These are phyloP conservation scores for Eretmochelys imbricata DNA, from an alignment of 2,113 vertebrate species.

Conservation along the genomic window DNA sequence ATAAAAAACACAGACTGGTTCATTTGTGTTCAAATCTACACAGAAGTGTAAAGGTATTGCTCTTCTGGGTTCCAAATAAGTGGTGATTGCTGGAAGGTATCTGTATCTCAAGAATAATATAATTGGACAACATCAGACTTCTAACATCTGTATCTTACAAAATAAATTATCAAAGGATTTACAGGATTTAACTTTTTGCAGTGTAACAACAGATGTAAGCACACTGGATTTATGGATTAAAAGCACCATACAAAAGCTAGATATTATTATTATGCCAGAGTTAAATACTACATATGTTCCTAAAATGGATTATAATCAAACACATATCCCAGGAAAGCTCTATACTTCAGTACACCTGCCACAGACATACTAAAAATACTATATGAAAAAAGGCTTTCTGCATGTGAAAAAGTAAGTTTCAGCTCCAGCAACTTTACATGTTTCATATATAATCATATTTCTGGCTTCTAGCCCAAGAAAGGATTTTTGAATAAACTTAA, in stretches of 20 bases:
- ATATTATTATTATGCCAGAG: not conserved
- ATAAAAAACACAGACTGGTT: not conserved
- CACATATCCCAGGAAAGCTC: not conserved
- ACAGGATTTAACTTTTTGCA: not conserved
- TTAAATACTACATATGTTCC: not conserved
- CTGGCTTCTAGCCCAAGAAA: not conserved
- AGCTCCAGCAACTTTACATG: rapidly evolving
- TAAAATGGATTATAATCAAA: not conserved
- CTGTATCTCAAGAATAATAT: not conserved
- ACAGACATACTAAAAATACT: not conserved
- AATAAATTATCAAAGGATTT: not conserved
- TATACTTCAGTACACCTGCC: not conserved
- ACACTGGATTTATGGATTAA: not conserved
- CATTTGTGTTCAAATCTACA: not conserved
- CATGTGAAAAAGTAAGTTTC: not conserved
- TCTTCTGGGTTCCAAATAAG: not conserved
- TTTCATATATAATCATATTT: rapidly evolving
- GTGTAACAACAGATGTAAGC: not conserved
- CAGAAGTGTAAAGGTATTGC: not conserved
- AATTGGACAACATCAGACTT: not conserved
- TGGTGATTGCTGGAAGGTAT: not conserved
- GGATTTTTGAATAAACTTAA: not conserved
- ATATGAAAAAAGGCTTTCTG: not conserved
- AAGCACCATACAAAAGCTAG: not conserved
- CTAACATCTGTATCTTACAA: not conserved